Conservation (phyloP, 1,140 invertebrate genomes). For the Leptopilina clavipes region DNA sequence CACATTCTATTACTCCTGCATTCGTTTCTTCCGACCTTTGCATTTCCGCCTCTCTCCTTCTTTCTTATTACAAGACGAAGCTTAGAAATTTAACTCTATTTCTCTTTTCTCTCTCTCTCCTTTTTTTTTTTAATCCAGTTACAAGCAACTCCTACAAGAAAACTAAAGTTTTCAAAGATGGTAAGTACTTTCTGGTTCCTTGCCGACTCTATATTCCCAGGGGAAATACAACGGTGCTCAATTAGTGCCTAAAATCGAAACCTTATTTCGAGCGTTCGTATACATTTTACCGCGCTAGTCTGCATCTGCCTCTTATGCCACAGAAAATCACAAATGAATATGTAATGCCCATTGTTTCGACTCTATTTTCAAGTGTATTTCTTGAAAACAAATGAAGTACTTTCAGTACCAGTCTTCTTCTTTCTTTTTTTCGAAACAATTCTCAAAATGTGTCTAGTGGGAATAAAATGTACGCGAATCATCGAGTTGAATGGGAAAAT, state of each 20-base stretch:
- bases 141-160: conserved; percentile 55
- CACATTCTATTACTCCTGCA: conserved; percentile 70
- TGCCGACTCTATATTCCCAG: conserved; percentile 61
- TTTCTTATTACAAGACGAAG: conserved; percentile 58
- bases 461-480: conserved; percentile 15
- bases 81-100: conserved; percentile 63
- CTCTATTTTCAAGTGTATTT: conserved; percentile 23
- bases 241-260: conserved; percentile 72
- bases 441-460: conserved; percentile 14
- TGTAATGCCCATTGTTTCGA: conserved; percentile 60
- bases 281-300: conserved; percentile 44
- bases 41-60: conserved; percentile 51
- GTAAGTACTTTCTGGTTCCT: conserved; percentile 54
- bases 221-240: conserved; percentile 69
- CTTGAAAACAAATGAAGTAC: conserved; percentile 42
- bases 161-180: conserved; percentile 62
- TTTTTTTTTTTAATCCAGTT: conserved; percentile 46
- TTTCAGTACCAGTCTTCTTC: conserved; percentile 42
- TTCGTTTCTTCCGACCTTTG: conserved; percentile 57
- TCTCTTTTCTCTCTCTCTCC: conserved; percentile 44
- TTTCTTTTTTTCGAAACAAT: neutral
- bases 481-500: neutral
- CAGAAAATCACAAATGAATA: conserved; percentile 70
- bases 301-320: conserved; percentile 31
- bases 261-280: conserved; percentile 67